These are phyloP conservation scores for Enteromius unitaeniatus DNA, from an alignment of 2,797 vertebrate genomes.

Conservation along the genomic window DNA sequence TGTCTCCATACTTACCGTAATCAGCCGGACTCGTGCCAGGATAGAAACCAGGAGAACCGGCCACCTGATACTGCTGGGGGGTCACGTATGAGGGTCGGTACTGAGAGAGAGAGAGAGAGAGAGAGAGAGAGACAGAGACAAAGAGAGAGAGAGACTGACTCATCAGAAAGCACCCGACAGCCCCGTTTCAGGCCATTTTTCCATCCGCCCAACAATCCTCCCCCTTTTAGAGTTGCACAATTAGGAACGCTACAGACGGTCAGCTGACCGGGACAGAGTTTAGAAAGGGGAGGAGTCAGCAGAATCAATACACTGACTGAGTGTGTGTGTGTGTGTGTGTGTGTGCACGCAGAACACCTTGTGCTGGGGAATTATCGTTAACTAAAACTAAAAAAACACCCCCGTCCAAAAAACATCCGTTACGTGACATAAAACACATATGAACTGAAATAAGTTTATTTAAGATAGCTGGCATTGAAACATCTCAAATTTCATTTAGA, in stretches of 20 bases:
- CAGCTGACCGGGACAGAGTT: conserved; percentile 37
- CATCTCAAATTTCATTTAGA: too few species aligned
- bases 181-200: not conserved
- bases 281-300: conserved; percentile 48
- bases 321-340: conserved; percentile 17
- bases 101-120: conserved; percentile 56
- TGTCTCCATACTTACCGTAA: conserved; percentile 78
- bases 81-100: conserved; percentile 92
- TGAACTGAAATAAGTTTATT: not conserved
- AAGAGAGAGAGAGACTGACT: conserved; percentile 3
- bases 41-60: conserved; percentile 91
- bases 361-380: not conserved
- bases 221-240: conserved; percentile 42
- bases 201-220: not conserved
- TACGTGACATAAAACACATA: not conserved
- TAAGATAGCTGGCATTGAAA: too few species aligned
- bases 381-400: not conserved
- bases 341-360: not conserved
- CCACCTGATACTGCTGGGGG: conserved; percentile 92
- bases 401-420: not conserved
- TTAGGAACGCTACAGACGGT: conserved; percentile 55
- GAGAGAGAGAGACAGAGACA: not conserved
- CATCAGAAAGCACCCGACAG: conserved; percentile 35
- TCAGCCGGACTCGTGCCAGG: conserved; percentile 92
- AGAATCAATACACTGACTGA: conserved; percentile 36